These are phyloP conservation scores for Pelosia muscerda DNA, from an alignment of 2,888 invertebrate species.

Conservation along the genomic window DNA sequence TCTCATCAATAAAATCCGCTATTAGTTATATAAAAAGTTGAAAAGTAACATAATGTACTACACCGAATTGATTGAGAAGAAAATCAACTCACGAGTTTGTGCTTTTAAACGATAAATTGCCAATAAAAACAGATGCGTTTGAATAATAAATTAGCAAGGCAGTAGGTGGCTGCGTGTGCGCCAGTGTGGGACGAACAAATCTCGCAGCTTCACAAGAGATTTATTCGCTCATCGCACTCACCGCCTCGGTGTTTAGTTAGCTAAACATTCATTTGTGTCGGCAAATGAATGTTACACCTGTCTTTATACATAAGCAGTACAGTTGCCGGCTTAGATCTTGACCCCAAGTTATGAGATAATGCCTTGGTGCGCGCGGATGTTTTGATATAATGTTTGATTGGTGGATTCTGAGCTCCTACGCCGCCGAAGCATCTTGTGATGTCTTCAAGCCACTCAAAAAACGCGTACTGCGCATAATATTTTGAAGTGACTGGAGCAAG, in stretches of 20 bases:
- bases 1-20: neutral
- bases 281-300: slow-evolving; percentile 11
- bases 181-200: slow-evolving; percentile 51
- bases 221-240: slow-evolving; percentile 37
- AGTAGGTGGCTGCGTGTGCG: slow-evolving; percentile 25
- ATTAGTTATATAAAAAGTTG: neutral
- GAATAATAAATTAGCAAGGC: slow-evolving; percentile 51
- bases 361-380: too few species aligned
- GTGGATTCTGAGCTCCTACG: too few species aligned
- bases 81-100: slow-evolving; percentile 4
- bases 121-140: slow-evolving; percentile 48
- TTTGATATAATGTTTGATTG: too few species aligned
- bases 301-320: neutral
- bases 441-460: too few species aligned
- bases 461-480: too few species aligned
- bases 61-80: neutral
- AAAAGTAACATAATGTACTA: neutral
- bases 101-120: slow-evolving; percentile 45
- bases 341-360: too few species aligned
- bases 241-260: slow-evolving; percentile 17
- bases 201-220: slow-evolving; percentile 41
- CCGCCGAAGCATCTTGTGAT: too few species aligned
- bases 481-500: too few species aligned
- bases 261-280: slow-evolving; percentile 15
- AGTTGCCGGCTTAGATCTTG: too few species aligned